phyloP scores from a whole-genome alignment of 2,888 invertebrate species.

The Beris morrisii region DNA sequence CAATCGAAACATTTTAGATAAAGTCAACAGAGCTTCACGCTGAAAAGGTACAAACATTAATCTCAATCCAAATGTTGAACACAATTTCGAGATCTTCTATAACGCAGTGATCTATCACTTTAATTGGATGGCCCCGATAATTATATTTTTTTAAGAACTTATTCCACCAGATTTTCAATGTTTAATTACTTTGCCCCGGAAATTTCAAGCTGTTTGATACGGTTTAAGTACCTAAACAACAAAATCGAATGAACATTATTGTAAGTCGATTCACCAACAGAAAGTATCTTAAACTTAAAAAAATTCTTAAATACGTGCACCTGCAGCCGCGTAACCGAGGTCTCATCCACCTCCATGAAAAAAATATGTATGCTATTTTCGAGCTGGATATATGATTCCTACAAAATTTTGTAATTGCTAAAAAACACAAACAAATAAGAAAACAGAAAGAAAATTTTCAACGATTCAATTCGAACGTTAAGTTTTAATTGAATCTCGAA shows the following conservation, averaged over 20 bases:
- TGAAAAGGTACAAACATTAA: too few relatives aligned
- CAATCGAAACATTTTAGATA: too few relatives aligned
- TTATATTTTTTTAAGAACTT: background rate
- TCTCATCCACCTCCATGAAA: background rate
- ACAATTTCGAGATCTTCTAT: too few relatives aligned
- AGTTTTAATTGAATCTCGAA: too few relatives aligned
- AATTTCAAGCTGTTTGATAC: conserved; percentile 30
- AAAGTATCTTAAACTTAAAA: conserved; percentile 16
- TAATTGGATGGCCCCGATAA: conserved; percentile 11
- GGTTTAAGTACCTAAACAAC: conserved; percentile 30
- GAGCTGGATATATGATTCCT: conserved; percentile 16
- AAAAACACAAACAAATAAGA: conserved; percentile 6
- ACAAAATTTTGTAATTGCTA: conserved; percentile 17
- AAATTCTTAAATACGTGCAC: conserved; percentile 18
- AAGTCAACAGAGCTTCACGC: too few relatives aligned
- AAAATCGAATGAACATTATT: conserved; percentile 17
- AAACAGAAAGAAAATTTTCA: too few relatives aligned
- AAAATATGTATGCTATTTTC: background rate
- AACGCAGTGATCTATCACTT: conserved; percentile 16
- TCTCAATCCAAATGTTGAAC: too few relatives aligned
- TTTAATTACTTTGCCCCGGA: conserved; percentile 19
- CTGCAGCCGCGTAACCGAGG: conserved; percentile 18
- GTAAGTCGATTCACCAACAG: background rate
- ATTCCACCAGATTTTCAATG: background rate
- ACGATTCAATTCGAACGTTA: too few relatives aligned